Evolutionary conservation across 2,113 vertebrate genomes (phyloP).

Genomic region (Nibea coibor): DNA sequence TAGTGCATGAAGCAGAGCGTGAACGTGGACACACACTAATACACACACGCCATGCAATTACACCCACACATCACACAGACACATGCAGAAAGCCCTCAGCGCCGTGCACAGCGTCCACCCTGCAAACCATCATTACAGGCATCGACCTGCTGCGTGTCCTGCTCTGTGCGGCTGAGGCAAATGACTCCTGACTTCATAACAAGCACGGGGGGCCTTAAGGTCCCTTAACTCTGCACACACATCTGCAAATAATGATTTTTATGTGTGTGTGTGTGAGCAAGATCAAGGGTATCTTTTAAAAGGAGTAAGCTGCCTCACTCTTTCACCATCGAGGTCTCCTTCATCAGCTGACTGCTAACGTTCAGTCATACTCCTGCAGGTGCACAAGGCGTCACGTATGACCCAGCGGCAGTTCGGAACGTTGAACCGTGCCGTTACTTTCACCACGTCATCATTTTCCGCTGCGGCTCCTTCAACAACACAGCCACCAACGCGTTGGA

Average conservation of each 20-base stretch:
- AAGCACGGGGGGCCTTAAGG: conserved; percentile 18
- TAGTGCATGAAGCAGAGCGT: conserved; percentile 19
- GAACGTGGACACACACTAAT: conserved; percentile 18
- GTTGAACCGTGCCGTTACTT: no score
- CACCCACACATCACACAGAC: conserved; percentile 1
- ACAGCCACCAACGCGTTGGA: neutral
- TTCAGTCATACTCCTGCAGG: neutral
- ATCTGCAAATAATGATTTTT: conserved; percentile 34
- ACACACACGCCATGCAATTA: conserved; percentile 20
- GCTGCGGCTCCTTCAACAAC: no score
- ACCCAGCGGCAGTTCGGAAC: no score
- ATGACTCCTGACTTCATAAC: conserved; percentile 35
- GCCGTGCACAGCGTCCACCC: neutral
- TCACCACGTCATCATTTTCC: neutral
- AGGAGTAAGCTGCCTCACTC: conserved; percentile 8
- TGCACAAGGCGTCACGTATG: neutral
- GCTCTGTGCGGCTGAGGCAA: neutral
- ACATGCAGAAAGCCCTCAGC: conserved; percentile 20
- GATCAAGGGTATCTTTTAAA: neutral
- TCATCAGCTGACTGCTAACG: neutral
- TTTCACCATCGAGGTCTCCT: no score
- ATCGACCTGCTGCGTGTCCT: conserved; percentile 50
- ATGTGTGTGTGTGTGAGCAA: neutral
- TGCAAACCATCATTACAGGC: conserved; percentile 44
- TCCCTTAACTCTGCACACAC: conserved; percentile 29